phyloP scores from a whole-genome alignment of 2,888 invertebrate species.

The Tolmerus cingulatus region DNA sequence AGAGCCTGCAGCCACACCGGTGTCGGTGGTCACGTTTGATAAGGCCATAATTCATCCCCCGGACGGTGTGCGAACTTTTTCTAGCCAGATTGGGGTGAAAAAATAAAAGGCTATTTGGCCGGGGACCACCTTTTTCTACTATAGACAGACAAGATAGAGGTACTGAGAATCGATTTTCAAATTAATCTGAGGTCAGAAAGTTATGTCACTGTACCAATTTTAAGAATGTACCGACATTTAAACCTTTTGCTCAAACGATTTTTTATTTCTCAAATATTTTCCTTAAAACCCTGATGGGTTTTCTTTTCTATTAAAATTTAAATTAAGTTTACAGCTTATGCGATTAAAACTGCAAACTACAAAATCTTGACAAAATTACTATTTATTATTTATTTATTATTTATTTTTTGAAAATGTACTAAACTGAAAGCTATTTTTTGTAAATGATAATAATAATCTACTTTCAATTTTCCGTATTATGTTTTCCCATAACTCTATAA shows the following conservation, averaged over 20 bases:
- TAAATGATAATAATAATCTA: no score
- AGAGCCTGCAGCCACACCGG: background rate
- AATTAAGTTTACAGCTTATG: background rate
- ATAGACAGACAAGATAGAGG: background rate
- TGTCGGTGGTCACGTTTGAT: conserved; percentile 41
- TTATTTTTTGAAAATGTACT: no score
- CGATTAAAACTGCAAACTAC: background rate
- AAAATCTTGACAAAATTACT: no score
- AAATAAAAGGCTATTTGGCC: background rate
- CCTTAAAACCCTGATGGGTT: no score
- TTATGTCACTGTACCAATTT: background rate
- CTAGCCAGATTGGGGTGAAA: background rate
- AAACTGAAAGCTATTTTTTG: no score
- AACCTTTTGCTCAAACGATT: no score
- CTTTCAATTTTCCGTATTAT: background rate
- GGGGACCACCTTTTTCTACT: background rate
- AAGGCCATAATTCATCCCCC: conserved; percentile 36
- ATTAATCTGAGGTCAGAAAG: background rate
- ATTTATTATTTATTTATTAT: no score
- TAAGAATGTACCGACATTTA: no score
- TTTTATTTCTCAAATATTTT: no score
- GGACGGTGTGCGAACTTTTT: conserved; percentile 6
- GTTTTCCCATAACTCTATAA: background rate
- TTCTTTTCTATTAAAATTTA: background rate
- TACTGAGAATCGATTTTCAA: background rate